These are phyloP conservation scores for Protaetia brevitarsis DNA, from an alignment of 1,140 invertebrate genomes.

Conservation along the genomic window DNA sequence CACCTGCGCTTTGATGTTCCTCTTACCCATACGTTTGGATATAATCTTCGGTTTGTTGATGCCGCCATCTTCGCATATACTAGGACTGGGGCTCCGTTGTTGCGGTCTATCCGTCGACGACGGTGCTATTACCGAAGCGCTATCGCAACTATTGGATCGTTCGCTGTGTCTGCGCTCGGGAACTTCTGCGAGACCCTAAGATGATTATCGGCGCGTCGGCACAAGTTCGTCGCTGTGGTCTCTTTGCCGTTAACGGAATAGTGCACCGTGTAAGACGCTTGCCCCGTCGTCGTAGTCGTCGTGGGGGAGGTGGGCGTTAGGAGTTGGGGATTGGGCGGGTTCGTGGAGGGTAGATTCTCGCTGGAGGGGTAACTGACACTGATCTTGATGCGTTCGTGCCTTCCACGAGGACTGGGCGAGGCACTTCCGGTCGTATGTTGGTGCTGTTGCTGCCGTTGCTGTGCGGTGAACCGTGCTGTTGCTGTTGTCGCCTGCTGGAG, in stretches of 20 bases:
- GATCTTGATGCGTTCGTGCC: constrained; percentile 75
- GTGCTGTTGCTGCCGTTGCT: constrained; percentile 60
- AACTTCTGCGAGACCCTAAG: constrained; percentile 46
- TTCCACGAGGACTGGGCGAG: constrained; percentile 58
- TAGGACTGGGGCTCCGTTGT: constrained; percentile 49
- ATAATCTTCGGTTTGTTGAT: constrained; percentile 62
- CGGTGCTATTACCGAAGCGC: constrained; percentile 29
- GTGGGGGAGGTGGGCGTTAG: constrained; percentile 47
- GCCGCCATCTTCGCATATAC: constrained; percentile 53
- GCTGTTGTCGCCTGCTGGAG: constrained; percentile 52
- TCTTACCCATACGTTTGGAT: constrained; percentile 70
- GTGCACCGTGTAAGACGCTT: constrained; percentile 57
- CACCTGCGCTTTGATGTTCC: constrained; percentile 82
- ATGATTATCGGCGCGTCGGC: constrained; percentile 47
- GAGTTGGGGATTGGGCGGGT: constrained; percentile 34
- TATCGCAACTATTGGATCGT: constrained; percentile 45
- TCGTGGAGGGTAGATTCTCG: constrained; percentile 65
- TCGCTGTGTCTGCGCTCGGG: not conserved
- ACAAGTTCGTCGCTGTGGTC: constrained; percentile 38
- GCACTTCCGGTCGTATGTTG: constrained; percentile 55
- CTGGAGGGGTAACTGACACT: constrained; percentile 78
- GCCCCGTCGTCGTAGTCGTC: constrained; percentile 47
- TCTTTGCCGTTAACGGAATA: constrained; percentile 55
- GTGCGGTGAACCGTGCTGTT: constrained; percentile 53
- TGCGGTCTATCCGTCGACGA: constrained; percentile 35